Conservation (phyloP, 2,888 invertebrate species). For the Chelonus formosanus region DNA sequence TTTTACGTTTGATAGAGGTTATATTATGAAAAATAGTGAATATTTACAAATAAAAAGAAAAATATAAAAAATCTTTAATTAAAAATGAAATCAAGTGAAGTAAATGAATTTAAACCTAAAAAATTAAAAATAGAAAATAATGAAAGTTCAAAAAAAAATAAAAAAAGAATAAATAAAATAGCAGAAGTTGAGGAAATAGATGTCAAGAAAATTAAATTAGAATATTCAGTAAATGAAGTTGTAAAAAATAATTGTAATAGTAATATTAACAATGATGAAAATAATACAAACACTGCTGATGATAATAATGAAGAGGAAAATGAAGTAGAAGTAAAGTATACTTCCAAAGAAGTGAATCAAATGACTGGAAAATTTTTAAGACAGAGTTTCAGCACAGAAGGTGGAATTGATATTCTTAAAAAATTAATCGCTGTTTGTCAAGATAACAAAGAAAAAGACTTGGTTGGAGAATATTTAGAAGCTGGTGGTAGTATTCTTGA, state of each 20-base stretch:
- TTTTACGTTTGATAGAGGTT: too few species aligned
- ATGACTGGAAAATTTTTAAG: slow-evolving; percentile 49
- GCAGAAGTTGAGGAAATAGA: too few species aligned
- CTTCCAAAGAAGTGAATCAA: slow-evolving; percentile 33
- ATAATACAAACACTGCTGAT: background rate
- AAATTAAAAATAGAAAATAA: too few species aligned
- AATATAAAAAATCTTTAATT: too few species aligned
- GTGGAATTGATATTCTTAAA: slow-evolving; percentile 63
- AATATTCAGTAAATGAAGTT: too few species aligned
- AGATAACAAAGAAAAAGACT: slow-evolving; percentile 65
- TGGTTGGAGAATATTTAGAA: slow-evolving; percentile 74
- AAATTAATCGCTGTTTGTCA: slow-evolving; percentile 72
- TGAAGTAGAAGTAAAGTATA: background rate
- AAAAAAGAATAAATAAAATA: too few species aligned
- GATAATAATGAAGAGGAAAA: background rate
- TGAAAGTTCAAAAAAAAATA: too few species aligned
- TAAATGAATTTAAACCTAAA: too few species aligned
- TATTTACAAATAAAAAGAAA: too few species aligned
- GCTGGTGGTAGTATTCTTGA: slow-evolving; percentile 77
- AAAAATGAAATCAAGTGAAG: too few species aligned
- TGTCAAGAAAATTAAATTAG: too few species aligned
- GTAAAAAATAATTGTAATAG: background rate
- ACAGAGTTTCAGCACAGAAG: slow-evolving; percentile 45
- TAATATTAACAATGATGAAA: background rate
- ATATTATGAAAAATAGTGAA: too few species aligned